phyloP scores from a whole-genome alignment of 2,113 vertebrate genomes.

The Etheostoma spectabile region DNA sequence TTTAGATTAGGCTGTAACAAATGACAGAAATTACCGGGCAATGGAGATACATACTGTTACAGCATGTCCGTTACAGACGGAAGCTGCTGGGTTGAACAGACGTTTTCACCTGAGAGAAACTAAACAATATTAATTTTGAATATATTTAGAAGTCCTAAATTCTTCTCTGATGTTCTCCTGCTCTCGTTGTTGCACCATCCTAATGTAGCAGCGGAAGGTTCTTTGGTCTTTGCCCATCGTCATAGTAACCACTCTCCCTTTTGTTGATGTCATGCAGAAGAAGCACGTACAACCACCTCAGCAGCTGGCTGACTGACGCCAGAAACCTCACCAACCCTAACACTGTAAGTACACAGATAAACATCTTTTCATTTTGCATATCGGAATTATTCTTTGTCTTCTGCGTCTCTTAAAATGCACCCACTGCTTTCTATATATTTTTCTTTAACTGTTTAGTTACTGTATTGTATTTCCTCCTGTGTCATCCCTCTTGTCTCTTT shows the following conservation, averaged over 20 bases:
- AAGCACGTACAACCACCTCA: conserved; percentile 99
- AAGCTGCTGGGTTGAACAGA: neutral
- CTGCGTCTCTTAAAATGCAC: neutral
- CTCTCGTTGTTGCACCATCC: neutral
- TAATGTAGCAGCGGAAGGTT: conserved; percentile 22
- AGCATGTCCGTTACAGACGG: neutral
- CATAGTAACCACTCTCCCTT: conserved; percentile 48
- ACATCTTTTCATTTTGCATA: neutral
- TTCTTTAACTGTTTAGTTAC: neutral
- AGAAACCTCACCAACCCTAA: conserved; percentile 99
- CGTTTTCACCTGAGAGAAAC: neutral
- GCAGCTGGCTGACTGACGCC: conserved; percentile 99
- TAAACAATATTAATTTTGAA: neutral
- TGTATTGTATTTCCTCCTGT: neutral
- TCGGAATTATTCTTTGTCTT: neutral
- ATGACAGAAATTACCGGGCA: neutral
- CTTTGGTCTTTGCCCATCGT: conserved; percentile 26
- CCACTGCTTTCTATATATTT: neutral
- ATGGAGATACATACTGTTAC: neutral
- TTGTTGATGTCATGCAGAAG: conserved; percentile 84
- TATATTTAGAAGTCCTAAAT: neutral
- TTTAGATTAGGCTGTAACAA: neutral
- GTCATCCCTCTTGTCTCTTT: neutral
- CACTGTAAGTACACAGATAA: conserved; percentile 88
- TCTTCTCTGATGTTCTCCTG: neutral